Evolutionary conservation across 1,140 invertebrate species (phyloP).

Genomic region (Samia ricini): DNA sequence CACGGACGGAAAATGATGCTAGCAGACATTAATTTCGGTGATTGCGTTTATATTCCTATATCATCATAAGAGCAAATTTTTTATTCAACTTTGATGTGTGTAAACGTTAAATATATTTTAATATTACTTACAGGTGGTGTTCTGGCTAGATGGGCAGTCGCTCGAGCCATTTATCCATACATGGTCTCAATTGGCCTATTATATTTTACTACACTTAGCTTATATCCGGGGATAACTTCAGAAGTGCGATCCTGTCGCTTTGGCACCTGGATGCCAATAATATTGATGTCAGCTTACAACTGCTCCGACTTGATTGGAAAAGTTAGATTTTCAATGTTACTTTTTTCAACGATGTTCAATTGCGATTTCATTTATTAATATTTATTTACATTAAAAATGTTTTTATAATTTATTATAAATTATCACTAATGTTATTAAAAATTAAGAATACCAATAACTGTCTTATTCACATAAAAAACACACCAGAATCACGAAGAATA

Average conservation of each 20-base stretch:
- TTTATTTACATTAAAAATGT: not conserved
- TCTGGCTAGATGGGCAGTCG: constrained; percentile 84
- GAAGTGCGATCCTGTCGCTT: constrained; percentile 91
- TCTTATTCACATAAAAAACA: too few species aligned
- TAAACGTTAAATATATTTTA: too few species aligned
- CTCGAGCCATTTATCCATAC: constrained; percentile 90
- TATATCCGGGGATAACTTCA: constrained; percentile 94
- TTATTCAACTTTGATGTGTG: not conserved
- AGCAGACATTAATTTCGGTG: too few species aligned
- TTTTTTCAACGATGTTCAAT: not conserved
- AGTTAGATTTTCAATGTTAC: constrained; percentile 64
- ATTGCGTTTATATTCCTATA: too few species aligned
- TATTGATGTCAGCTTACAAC: constrained; percentile 94
- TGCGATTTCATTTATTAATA: not conserved
- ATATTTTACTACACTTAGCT: constrained; percentile 91
- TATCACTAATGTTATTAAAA: too few species aligned
- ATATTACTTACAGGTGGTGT: constrained; percentile 80
- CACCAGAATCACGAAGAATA: too few species aligned
- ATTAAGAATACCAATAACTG: too few species aligned
- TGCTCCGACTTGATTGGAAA: constrained; percentile 91
- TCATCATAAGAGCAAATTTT: too few species aligned
- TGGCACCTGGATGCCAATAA: constrained; percentile 93
- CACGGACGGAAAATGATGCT: too few species aligned
- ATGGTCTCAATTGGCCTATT: constrained; percentile 92
- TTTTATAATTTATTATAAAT: too few species aligned